phyloP scores from a whole-genome alignment of 2,888 invertebrate species.

The Diplazon laetatorius region DNA sequence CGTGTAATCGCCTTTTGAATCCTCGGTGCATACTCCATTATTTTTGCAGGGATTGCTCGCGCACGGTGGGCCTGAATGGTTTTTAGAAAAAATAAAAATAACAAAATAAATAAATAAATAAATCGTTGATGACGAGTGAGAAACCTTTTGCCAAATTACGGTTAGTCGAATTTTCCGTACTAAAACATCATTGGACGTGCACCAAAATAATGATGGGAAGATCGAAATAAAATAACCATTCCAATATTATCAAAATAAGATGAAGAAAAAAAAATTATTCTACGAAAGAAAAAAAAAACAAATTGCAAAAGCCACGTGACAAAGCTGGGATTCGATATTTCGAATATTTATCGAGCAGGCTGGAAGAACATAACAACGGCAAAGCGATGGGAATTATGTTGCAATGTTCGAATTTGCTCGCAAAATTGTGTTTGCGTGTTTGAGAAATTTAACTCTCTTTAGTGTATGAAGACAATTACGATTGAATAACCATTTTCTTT shows the following conservation, averaged over 20 bases:
- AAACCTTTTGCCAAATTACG: neutral
- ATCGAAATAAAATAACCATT: constrained; percentile 6
- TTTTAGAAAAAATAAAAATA: constrained; percentile 34
- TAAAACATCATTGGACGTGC: constrained; percentile 37
- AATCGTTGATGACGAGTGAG: constrained; percentile 1
- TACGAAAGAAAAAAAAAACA: constrained; percentile 22
- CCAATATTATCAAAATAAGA: constrained; percentile 13
- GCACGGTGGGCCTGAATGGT: constrained; percentile 87
- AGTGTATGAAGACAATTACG: neutral
- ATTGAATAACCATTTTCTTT: neutral
- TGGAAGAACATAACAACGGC: neutral
- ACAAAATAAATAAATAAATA: constrained; percentile 27
- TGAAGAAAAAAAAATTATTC: neutral
- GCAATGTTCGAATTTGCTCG: neutral
- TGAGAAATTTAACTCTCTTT: neutral
- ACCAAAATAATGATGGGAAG: constrained; percentile 2
- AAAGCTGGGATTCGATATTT: constrained; percentile 7
- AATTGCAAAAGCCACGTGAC: constrained; percentile 27
- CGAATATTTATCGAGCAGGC: neutral
- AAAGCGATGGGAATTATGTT: neutral
- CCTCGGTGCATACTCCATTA: constrained; percentile 89
- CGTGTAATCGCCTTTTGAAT: constrained; percentile 87
- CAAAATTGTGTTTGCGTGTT: neutral
- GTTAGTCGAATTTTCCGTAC: constrained; percentile 22
- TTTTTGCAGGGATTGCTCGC: constrained; percentile 88